Conservation (phyloP, 2,113 vertebrate species). For the Argyrosomus japonicus region DNA sequence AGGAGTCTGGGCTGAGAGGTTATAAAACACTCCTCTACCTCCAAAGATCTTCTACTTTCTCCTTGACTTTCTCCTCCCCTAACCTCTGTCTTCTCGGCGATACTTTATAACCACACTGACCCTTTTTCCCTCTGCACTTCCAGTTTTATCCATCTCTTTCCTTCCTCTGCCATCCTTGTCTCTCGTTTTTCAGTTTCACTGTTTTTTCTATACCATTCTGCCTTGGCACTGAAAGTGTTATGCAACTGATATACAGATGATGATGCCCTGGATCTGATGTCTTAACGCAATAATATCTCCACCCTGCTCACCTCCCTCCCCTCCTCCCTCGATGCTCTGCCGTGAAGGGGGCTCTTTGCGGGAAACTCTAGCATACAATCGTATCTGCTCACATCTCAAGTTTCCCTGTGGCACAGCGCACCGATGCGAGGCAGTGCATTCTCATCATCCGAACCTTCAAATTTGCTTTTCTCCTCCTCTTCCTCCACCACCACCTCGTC, state of each 20-base stretch:
- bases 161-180: not conserved
- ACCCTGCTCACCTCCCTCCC: slow-evolving; percentile 46
- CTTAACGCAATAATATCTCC: slow-evolving; percentile 79
- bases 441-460: slow-evolving; percentile 83
- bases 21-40: slow-evolving; percentile 44
- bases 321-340: slow-evolving; percentile 48
- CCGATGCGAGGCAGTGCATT: slow-evolving; percentile 71
- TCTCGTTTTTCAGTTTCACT: slow-evolving; percentile 30
- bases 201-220: slow-evolving; percentile 19
- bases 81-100: not conserved
- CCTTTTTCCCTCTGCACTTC: not conserved
- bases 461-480: slow-evolving; percentile 57
- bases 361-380: slow-evolving; percentile 81
- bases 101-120: not conserved
- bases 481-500: slow-evolving; percentile 20
- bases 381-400: slow-evolving; percentile 81
- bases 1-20: slow-evolving; percentile 55
- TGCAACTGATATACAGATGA: slow-evolving; percentile 74
- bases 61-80: slow-evolving; percentile 21
- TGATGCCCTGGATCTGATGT: slow-evolving; percentile 77
- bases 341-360: slow-evolving; percentile 80
- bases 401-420: slow-evolving; percentile 78
- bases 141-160: slow-evolving; percentile 1
- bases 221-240: slow-evolving; percentile 63
- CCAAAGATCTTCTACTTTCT: slow-evolving; percentile 26